phyloP scores from a whole-genome alignment of 2,888 invertebrate species.

The Folsomia candida region DNA sequence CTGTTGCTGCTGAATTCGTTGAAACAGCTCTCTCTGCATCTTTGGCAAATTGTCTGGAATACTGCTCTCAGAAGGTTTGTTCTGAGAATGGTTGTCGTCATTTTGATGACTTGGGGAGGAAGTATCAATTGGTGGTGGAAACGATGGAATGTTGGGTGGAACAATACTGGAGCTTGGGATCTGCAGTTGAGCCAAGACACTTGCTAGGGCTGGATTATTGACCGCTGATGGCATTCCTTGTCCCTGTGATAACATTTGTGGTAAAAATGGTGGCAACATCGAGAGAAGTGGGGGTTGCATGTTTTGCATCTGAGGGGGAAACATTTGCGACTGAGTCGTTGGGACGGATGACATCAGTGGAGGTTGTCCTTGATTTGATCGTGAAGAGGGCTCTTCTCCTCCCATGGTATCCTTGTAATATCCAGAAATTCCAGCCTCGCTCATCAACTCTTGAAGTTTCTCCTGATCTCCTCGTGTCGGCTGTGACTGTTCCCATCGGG shows the following conservation, averaged over 20 bases:
- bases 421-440: constrained; percentile 49
- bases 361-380: not conserved
- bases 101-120: constrained; percentile 24
- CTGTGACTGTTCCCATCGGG: constrained; percentile 46
- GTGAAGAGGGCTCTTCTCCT: constrained; percentile 12
- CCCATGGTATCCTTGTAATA: constrained; percentile 48
- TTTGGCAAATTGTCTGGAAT: constrained; percentile 62
- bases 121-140: constrained; percentile 7
- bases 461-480: constrained; percentile 48
- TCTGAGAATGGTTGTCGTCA: constrained; percentile 16
- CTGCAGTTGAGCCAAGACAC: constrained; percentile 40
- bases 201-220: constrained; percentile 46
- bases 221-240: constrained; percentile 24
- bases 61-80: constrained; percentile 9
- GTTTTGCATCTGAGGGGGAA: constrained; percentile 19
- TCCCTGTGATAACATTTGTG: constrained; percentile 25
- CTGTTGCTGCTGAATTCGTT: constrained; percentile 67
- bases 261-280: constrained; percentile 29
- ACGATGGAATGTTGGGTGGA: constrained; percentile 18
- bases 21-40: constrained; percentile 65
- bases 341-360: not conserved
- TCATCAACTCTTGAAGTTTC: constrained; percentile 49
- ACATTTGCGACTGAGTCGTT: constrained; percentile 5
- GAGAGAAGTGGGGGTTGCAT: constrained; percentile 27
- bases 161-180: constrained; percentile 35